A percentile compares a stretch with the other conserved stretches of the same genome.
Evolutionary conservation across 1,140 invertebrate species (phyloP).

Genomic region (Zaprionus tsacasi): DNA sequence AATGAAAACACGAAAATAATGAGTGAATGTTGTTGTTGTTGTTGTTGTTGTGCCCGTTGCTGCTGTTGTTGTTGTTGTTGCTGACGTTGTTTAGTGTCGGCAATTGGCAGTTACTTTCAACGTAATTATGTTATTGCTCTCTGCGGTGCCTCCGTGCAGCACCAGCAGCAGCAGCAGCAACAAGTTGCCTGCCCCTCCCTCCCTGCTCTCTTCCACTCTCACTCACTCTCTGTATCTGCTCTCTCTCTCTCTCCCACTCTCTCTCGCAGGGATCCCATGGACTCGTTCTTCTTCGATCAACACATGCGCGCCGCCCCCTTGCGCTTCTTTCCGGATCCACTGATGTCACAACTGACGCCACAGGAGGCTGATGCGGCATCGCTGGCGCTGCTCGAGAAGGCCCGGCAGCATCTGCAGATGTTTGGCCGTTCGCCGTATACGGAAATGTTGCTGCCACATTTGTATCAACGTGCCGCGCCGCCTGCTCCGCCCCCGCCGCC

Average conservation of each 20-base stretch:
- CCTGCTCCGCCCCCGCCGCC: constrained; percentile 60
- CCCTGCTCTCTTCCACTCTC: neutral
- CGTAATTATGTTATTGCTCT: constrained; percentile 70
- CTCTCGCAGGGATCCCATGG: constrained; percentile 87
- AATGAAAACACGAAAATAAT: constrained; percentile 84
- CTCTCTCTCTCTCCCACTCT: neutral
- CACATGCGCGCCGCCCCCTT: constrained; percentile 87
- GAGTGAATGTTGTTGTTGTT: constrained; percentile 65
- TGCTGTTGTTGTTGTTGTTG: constrained; percentile 60
- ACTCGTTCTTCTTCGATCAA: constrained; percentile 88
- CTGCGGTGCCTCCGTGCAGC: constrained; percentile 45
- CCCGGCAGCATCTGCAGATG: constrained; percentile 87
- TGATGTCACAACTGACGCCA: constrained; percentile 84
- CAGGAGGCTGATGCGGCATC: constrained; percentile 86
- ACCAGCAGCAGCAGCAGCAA: constrained; percentile 10
- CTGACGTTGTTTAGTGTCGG: constrained; percentile 68
- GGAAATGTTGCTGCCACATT: constrained; percentile 81
- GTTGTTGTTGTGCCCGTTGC: constrained; percentile 44
- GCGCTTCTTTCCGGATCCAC: constrained; percentile 85
- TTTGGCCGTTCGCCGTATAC: constrained; percentile 85
- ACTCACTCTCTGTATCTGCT: neutral
- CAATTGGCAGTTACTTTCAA: constrained; percentile 72
- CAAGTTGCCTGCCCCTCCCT: constrained; percentile 18
- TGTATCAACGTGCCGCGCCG: constrained; percentile 73
- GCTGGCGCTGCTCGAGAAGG: constrained; percentile 87